phyloP scores from a whole-genome alignment of 2,797 vertebrate genomes.

The Sebastes trivittatus region DNA sequence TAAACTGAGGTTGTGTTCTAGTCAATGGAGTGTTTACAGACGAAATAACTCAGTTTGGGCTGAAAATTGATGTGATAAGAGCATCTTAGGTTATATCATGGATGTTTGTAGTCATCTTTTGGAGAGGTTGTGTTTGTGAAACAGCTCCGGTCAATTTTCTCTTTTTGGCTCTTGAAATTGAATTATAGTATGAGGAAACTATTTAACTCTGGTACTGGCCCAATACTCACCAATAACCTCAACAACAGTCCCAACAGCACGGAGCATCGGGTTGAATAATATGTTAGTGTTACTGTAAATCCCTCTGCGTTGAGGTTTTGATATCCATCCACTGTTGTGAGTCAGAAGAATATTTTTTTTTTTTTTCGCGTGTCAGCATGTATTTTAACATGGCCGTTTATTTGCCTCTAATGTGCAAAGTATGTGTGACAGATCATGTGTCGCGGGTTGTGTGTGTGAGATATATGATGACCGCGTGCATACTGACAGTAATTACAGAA shows the following conservation, averaged over 20 bases:
- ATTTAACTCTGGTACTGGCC: conserved; percentile 15
- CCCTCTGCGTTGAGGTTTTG: conserved; percentile 41
- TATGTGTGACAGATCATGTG: conserved; percentile 56
- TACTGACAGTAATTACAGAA: conserved; percentile 77
- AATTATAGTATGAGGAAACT: conserved; percentile 36
- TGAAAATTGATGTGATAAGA: not conserved
- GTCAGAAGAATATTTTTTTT: not conserved
- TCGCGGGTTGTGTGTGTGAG: conserved; percentile 38
- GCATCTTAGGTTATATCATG: not conserved
- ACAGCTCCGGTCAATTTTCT: not conserved
- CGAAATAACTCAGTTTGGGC: not conserved
- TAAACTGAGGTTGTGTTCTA: not conserved
- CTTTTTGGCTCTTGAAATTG: conserved; percentile 14
- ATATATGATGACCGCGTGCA: conserved; percentile 61
- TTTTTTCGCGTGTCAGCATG: conserved; percentile 41
- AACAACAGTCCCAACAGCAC: not conserved
- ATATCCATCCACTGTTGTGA: conserved; percentile 18
- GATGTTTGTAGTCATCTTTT: not conserved
- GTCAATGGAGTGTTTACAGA: not conserved
- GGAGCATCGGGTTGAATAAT: not conserved
- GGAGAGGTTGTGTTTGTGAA: conserved; percentile 1
- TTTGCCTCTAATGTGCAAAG: conserved; percentile 49
- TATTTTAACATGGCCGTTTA: conserved; percentile 39
- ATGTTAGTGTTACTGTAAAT: conserved; percentile 38
- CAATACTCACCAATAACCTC: conserved; percentile 14